Evolutionary conservation across 2,797 vertebrate species (phyloP).

Genomic region (Nannoperca obscura): DNA sequence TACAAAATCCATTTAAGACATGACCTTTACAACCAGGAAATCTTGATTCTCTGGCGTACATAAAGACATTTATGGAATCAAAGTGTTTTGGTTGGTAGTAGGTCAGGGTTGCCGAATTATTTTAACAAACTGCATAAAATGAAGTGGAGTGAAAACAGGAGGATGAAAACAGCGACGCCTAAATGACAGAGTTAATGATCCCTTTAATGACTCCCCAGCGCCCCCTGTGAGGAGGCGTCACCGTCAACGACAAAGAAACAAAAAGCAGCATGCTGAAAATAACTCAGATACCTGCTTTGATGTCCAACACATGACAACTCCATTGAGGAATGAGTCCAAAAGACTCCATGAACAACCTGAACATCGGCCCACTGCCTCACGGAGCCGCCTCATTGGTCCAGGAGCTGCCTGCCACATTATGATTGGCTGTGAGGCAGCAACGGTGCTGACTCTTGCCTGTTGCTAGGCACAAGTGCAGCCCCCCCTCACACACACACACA

Average conservation of each 20-base stretch:
- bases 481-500: background rate
- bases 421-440: constrained; percentile 65
- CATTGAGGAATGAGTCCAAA: constrained; percentile 55
- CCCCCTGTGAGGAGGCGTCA: background rate
- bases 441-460: constrained; percentile 70
- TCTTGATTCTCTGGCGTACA: background rate
- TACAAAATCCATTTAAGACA: background rate
- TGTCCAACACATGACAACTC: constrained; percentile 54
- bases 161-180: background rate
- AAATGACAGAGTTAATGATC: constrained; percentile 15
- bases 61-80: background rate
- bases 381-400: constrained; percentile 58
- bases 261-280: constrained; percentile 28
- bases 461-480: constrained; percentile 71
- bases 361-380: constrained; percentile 35
- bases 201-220: constrained; percentile 14
- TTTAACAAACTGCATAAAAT: background rate
- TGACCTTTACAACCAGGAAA: background rate
- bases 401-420: constrained; percentile 37
- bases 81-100: background rate
- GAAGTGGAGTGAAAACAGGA: background rate
- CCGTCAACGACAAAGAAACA: constrained; percentile 6
- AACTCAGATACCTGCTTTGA: constrained; percentile 59
- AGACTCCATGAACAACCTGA: constrained; percentile 41
- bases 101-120: background rate